phyloP scores from a whole-genome alignment of 2,797 vertebrate species.

The Pyrrhura leucotis region DNA sequence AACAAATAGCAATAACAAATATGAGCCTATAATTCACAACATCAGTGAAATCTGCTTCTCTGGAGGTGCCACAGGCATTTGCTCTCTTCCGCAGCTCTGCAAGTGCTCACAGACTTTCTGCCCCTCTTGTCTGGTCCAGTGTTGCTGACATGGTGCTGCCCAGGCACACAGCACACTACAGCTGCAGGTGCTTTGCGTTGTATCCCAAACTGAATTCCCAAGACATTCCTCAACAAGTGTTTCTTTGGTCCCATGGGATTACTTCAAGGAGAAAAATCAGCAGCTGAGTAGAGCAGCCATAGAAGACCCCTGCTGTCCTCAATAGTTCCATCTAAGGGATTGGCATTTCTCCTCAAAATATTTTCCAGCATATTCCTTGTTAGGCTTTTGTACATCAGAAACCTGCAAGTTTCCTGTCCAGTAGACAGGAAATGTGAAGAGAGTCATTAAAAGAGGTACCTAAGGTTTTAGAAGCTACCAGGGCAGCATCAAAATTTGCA shows the following conservation, averaged over 20 bases:
- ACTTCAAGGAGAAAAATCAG: not conserved
- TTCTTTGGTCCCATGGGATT: not conserved
- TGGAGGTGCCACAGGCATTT: not conserved
- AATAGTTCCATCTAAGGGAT: not conserved
- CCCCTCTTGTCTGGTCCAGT: fast-evolving
- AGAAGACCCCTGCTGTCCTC: not conserved
- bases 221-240: not conserved
- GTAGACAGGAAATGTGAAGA: not conserved
- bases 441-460: not conserved
- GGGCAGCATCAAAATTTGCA: not conserved
- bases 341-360: not conserved
- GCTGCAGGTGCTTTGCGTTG: not conserved
- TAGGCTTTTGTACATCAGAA: not conserved
- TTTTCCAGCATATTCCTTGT: not conserved
- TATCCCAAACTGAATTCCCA: not conserved
- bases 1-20: not conserved
- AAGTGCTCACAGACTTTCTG: not conserved
- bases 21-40: not conserved
- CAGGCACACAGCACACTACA: fast-evolving
- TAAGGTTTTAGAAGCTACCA: not conserved
- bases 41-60: not conserved
- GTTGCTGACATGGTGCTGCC: not conserved
- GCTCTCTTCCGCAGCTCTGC: not conserved
- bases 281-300: not conserved
- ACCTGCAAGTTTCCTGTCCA: not conserved